Percentiles rank a stretch among this genome's conserved stretches.
Evolutionary conservation across 2,888 invertebrate species (phyloP).

Genomic region (Cantharis flavilabris): DNA sequence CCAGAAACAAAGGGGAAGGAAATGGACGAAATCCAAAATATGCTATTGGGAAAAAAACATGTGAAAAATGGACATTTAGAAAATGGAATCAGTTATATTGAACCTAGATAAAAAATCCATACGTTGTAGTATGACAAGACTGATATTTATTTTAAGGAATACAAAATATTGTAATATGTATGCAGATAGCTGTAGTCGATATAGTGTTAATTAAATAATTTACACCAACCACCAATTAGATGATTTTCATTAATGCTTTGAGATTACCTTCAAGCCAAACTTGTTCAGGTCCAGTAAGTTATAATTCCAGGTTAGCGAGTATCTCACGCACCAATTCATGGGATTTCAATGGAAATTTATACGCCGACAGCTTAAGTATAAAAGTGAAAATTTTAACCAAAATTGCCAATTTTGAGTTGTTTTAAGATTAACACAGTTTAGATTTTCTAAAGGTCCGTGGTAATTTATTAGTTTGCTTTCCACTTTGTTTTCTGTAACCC

Average conservation of each 20-base stretch:
- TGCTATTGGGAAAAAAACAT: conserved; percentile 47
- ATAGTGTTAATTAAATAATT: neutral
- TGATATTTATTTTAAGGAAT: conserved; percentile 12
- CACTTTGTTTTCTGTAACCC: neutral
- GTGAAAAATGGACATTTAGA: neutral
- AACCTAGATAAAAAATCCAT: neutral
- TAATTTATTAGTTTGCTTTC: neutral
- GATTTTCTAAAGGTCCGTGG: neutral
- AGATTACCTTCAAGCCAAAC: neutral
- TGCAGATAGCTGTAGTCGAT: neutral
- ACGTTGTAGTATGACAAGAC: conserved; percentile 32
- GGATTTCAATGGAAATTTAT: neutral
- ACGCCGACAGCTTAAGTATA: neutral
- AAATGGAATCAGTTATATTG: neutral
- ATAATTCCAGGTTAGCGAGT: conserved; percentile 6
- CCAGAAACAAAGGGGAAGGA: conserved; percentile 71
- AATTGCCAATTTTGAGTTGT: neutral
- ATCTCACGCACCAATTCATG: conserved; percentile 9
- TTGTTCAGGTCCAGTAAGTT: conserved; percentile 9
- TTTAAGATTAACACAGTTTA: neutral
- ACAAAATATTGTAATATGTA: neutral
- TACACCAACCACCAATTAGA: neutral
- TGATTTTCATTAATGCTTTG: neutral
- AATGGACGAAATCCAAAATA: conserved; percentile 61
- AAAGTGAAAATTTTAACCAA: neutral